These are phyloP conservation scores for Osmerus mordax DNA, from an alignment of 2,113 vertebrate species.

Conservation along the genomic window DNA sequence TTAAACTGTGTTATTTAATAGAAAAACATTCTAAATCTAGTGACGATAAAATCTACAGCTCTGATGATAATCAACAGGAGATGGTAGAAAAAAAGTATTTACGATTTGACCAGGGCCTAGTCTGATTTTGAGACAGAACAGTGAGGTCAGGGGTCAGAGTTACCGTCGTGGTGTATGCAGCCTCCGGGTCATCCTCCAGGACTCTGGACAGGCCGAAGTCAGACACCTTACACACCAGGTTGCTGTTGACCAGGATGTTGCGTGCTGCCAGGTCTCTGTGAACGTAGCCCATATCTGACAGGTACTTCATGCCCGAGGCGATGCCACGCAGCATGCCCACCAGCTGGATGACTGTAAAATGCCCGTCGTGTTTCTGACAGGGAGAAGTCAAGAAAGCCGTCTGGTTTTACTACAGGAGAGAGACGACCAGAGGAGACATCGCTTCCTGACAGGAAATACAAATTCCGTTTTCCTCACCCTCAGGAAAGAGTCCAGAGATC, in stretches of 20 bases:
- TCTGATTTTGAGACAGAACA: background rate
- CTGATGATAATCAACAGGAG: background rate
- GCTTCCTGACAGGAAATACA: background rate
- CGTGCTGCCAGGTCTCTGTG: constrained; percentile 93
- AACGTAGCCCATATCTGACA: constrained; percentile 97
- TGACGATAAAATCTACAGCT: too few relatives aligned
- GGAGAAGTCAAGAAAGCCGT: constrained; percentile 11
- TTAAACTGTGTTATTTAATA: too few relatives aligned
- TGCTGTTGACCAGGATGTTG: constrained; percentile 96
- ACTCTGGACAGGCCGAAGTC: constrained; percentile 96
- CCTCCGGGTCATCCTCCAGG: constrained; percentile 93
- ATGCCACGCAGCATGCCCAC: constrained; percentile 98
- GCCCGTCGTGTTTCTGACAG: constrained; percentile 78
- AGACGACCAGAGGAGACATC: background rate
- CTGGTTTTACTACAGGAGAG: background rate
- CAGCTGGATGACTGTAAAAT: constrained; percentile 96
- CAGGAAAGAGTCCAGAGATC: constrained; percentile 92
- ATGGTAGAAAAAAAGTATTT: background rate
- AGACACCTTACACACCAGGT: constrained; percentile 97
- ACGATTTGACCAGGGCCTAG: background rate
- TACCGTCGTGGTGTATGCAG: constrained; percentile 89
- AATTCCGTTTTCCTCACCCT: constrained; percentile 76
- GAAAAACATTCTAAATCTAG: too few relatives aligned
- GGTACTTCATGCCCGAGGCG: constrained; percentile 95
- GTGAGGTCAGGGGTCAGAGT: background rate